Conservation (phyloP, 35 echinoderm and acorn worm genomes). For the Apostichopus parvimensis region DNA sequence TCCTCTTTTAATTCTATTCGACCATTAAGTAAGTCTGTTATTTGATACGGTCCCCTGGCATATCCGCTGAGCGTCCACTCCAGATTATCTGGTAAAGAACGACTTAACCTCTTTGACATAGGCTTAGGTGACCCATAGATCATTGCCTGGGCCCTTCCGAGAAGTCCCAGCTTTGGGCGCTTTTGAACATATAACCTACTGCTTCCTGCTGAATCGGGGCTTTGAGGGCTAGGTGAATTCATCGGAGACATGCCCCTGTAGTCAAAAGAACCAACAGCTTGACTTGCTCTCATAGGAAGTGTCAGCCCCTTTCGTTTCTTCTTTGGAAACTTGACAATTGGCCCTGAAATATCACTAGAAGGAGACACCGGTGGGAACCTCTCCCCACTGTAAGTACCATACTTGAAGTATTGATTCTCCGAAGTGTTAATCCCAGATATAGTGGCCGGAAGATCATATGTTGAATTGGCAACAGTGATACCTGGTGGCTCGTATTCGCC, state of each 20-base stretch:
- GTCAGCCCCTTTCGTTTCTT: constrained; percentile 43
- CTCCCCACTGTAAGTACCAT: constrained; percentile 54
- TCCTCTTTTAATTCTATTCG: constrained; percentile 9
- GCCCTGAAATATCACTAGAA: not conserved
- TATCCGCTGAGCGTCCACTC: constrained; percentile 50
- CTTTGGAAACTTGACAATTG: constrained; percentile 14
- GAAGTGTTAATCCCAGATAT: constrained; percentile 53
- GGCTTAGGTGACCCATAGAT: constrained; percentile 46
- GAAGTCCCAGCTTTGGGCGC: constrained; percentile 39
- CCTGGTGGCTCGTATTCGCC: constrained; percentile 7
- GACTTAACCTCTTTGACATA: constrained; percentile 32
- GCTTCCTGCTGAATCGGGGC: not conserved
- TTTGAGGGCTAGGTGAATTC: constrained; percentile 20
- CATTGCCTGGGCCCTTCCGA: constrained; percentile 49
- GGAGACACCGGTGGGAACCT: constrained; percentile 28
- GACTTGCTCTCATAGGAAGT: constrained; percentile 31
- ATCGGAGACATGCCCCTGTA: constrained; percentile 11
- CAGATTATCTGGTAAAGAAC: constrained; percentile 53
- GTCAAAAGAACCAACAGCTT: constrained; percentile 21
- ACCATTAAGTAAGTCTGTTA: constrained; percentile 48
- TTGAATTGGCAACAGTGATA: constrained; percentile 47
- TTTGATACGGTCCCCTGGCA: constrained; percentile 39
- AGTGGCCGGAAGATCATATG: constrained; percentile 37
- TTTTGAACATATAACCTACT: constrained; percentile 38
- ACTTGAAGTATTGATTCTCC: constrained; percentile 25